phyloP scores from a whole-genome alignment of 2,888 invertebrate species.

The Rhyacophila evoluta region DNA sequence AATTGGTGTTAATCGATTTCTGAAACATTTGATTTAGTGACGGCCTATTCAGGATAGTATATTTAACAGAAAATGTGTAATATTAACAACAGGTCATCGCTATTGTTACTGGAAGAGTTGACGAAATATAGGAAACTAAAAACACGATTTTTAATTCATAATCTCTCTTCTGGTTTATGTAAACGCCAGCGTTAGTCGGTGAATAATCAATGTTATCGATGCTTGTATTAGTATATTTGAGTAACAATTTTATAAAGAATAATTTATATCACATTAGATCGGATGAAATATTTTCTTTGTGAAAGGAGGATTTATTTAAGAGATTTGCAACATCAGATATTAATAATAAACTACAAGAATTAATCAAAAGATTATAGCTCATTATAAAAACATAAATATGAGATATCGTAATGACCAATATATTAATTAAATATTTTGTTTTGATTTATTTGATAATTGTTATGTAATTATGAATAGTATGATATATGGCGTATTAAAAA shows the following conservation, averaged over 20 bases:
- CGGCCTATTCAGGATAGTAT: too few relatives aligned
- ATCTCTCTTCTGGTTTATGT: slow-evolving; percentile 5
- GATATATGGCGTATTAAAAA: too few relatives aligned
- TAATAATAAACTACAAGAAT: not conserved
- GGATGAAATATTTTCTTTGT: too few relatives aligned
- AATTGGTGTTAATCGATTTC: not conserved
- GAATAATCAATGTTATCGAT: not conserved
- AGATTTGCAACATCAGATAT: not conserved
- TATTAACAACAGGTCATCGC: not conserved
- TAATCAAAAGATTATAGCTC: not conserved
- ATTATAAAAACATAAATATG: too few relatives aligned
- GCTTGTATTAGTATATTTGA: not conserved
- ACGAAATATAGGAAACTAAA: not conserved
- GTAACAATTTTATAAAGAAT: not conserved
- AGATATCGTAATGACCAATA: too few relatives aligned
- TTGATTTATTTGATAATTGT: too few relatives aligned
- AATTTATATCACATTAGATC: too few relatives aligned
- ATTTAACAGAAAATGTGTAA: not conserved
- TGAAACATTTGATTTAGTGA: not conserved
- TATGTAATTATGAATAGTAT: too few relatives aligned
- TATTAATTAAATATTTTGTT: too few relatives aligned
- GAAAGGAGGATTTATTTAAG: too few relatives aligned
- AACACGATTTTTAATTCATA: not conserved
- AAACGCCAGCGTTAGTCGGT: not conserved
- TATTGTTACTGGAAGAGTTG: not conserved